Evolutionary conservation across 1,140 invertebrate genomes (phyloP).

Genomic region (Carcinoscorpius rotundicauda): DNA sequence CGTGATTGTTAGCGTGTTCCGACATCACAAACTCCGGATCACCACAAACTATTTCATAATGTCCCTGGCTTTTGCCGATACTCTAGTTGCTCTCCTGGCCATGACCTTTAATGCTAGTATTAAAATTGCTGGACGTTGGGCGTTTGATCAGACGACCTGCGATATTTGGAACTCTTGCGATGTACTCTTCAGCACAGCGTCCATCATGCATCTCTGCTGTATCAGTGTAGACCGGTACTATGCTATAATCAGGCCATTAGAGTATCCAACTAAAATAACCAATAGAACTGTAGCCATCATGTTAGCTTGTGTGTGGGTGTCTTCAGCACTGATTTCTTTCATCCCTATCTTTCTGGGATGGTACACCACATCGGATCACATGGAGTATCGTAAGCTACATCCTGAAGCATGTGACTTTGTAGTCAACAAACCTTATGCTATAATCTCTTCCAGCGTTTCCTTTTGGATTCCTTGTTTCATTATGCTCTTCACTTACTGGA

Average conservation of each 20-base stretch:
- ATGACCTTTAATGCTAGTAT: constrained; percentile 92
- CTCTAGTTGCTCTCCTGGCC: constrained; percentile 77
- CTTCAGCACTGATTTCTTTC: constrained; percentile 83
- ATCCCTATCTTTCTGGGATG: constrained; percentile 86
- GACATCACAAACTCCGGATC: constrained; percentile 67
- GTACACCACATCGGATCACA: constrained; percentile 75
- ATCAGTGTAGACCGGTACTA: constrained; percentile 86
- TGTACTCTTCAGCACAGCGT: constrained; percentile 88
- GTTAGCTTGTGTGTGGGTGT: constrained; percentile 80
- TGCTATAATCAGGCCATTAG: constrained; percentile 74
- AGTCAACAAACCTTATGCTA: constrained; percentile 78
- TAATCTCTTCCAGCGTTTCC: constrained; percentile 83
- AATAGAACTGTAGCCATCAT: constrained; percentile 76
- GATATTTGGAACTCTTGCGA: constrained; percentile 92
- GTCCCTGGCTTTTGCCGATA: constrained; percentile 76
- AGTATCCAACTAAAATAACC: constrained; percentile 78
- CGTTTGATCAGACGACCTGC: constrained; percentile 75
- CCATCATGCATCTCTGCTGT: constrained; percentile 85
- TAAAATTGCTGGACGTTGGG: constrained; percentile 67
- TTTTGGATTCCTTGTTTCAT: constrained; percentile 95
- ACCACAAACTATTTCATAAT: constrained; percentile 94
- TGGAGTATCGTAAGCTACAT: constrained; percentile 43
- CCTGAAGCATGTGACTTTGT: constrained; percentile 68
- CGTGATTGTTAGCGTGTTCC: constrained; percentile 65
- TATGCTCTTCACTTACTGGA: constrained; percentile 83